Conservation (phyloP, 2,888 invertebrate genomes). For the Xestia sexstrigata region DNA sequence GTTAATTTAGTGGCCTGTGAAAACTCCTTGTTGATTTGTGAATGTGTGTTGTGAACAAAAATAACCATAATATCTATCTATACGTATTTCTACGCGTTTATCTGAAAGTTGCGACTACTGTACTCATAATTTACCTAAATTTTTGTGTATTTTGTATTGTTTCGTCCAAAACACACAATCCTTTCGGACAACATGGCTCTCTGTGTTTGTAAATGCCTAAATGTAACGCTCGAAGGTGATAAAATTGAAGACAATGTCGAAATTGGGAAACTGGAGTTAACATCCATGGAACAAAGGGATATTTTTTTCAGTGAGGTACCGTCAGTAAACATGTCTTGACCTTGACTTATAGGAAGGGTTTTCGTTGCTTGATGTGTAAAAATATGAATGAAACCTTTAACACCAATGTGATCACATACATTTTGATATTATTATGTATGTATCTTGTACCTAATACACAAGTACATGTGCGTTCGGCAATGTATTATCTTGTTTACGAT, state of each 20-base stretch:
- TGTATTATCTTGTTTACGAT: conserved; percentile 67
- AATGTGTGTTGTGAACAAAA: conserved; percentile 67
- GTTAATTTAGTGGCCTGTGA: conserved; percentile 48
- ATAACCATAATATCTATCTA: conserved; percentile 67
- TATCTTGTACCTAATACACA: conserved; percentile 41
- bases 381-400: conserved; percentile 53
- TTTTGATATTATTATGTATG: conserved; percentile 48
- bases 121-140: conserved; percentile 75
- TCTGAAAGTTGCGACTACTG: conserved; percentile 73
- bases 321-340: conserved; percentile 87
- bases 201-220: conserved; percentile 94
- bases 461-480: conserved; percentile 70
- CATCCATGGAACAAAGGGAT: conserved; percentile 91
- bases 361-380: conserved; percentile 62
- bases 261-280: conserved; percentile 90
- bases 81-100: conserved; percentile 75
- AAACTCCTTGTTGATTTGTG: conserved; percentile 53
- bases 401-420: conserved; percentile 32
- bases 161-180: conserved; percentile 71
- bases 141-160: conserved; percentile 81
- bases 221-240: conserved; percentile 92
- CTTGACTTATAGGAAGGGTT: conserved; percentile 82
- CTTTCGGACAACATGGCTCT: conserved; percentile 87
- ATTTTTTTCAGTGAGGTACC: conserved; percentile 93
- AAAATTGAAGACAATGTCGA: conserved; percentile 90